Evolutionary conservation across 1,140 invertebrate genomes (phyloP).

Genomic region (Temnothorax longispinosus): DNA sequence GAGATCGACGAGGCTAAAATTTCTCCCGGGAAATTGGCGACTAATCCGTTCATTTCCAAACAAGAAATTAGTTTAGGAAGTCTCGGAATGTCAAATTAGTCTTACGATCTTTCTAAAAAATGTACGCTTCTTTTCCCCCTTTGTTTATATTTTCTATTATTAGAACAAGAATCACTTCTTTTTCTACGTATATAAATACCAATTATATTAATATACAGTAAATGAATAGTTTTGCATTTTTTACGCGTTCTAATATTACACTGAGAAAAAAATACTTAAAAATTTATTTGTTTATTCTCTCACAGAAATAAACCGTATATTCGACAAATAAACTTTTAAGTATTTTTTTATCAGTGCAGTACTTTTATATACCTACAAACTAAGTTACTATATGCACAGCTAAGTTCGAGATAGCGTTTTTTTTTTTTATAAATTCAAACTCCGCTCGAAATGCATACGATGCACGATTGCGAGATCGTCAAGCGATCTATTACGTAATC

Average conservation of each 20-base stretch:
- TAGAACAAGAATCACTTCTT: neutral
- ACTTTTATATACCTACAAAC: neutral
- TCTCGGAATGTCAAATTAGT: slow-evolving; percentile 31
- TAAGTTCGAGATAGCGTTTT: neutral
- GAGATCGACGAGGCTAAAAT: slow-evolving; percentile 60
- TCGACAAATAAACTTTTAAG: no score
- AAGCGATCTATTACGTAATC: neutral
- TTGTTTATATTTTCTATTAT: neutral
- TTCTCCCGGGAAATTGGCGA: slow-evolving; percentile 58
- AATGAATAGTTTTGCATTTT: neutral
- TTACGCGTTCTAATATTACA: neutral
- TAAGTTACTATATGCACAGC: no score
- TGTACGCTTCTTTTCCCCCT: neutral
- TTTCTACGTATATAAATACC: neutral
- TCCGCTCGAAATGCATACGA: neutral
- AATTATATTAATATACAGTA: neutral
- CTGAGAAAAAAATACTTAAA: no score
- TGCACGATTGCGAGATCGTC: neutral
- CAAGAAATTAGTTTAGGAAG: slow-evolving; percentile 59
- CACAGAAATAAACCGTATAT: no score
- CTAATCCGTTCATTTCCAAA: slow-evolving; percentile 60
- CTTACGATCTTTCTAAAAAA: slow-evolving; percentile 26
- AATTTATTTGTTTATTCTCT: no score
- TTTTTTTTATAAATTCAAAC: neutral
- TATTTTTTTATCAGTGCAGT: no score